phyloP scores from a whole-genome alignment of 92 coral and sea anemone species.

The Epizoanthus fatuus region DNA sequence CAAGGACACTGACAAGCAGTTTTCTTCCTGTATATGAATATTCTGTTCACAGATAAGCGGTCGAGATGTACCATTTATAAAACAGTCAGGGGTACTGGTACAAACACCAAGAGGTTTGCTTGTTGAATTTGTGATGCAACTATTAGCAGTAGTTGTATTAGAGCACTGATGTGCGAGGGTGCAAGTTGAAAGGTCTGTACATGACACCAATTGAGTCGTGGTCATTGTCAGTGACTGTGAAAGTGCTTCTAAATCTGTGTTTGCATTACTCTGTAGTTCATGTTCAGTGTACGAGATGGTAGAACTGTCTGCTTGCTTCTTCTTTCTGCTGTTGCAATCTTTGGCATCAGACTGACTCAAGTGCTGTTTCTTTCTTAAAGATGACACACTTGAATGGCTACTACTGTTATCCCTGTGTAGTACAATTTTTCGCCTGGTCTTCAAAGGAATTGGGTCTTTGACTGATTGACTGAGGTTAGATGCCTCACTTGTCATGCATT shows the following conservation, averaged over 20 bases:
- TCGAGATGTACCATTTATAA: background rate
- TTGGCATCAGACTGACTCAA: background rate
- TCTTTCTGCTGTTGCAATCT: background rate
- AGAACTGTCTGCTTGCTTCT: background rate
- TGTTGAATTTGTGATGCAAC: background rate
- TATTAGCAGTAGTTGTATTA: no score
- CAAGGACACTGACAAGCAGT: no score
- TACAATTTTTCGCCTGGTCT: constrained; percentile 9
- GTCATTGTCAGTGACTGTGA: background rate
- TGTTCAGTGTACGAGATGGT: background rate
- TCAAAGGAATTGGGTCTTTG: background rate
- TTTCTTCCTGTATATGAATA: background rate
- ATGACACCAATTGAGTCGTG: background rate
- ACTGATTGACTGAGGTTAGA: background rate
- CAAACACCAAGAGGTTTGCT: background rate
- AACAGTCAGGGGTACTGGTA: background rate
- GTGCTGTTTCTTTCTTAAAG: background rate
- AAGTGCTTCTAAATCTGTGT: background rate
- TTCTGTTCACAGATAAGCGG: background rate
- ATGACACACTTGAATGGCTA: constrained; percentile 22
- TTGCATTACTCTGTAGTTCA: background rate
- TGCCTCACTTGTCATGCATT: background rate
- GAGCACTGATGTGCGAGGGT: background rate
- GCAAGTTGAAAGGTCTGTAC: background rate
- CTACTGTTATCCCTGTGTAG: background rate